These are phyloP conservation scores for Mystacides longicornis DNA, from an alignment of 2,888 invertebrate genomes.

Conservation along the genomic window DNA sequence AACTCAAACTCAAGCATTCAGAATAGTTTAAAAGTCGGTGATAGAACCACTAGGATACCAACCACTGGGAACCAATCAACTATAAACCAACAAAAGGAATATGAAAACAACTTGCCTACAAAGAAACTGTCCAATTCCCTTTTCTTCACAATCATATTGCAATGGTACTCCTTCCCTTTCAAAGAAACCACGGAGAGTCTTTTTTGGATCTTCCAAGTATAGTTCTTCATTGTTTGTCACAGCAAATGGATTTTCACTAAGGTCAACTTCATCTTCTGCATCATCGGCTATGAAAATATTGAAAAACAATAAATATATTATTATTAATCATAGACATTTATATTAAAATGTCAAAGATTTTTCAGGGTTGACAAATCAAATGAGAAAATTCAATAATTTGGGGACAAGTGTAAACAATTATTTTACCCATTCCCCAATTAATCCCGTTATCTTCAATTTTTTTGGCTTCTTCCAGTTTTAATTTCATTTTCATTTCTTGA, in stretches of 20 bases:
- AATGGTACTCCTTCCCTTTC: slow-evolving; percentile 86
- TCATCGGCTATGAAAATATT: slow-evolving; percentile 56
- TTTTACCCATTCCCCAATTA: slow-evolving; percentile 84
- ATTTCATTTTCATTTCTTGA: slow-evolving; percentile 30
- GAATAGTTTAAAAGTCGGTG: background rate
- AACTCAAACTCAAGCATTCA: no score
- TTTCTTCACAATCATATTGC: slow-evolving; percentile 80
- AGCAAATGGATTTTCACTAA: slow-evolving; percentile 78
- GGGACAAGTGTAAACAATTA: no score
- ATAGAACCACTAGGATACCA: no score
- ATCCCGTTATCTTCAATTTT: slow-evolving; percentile 64
- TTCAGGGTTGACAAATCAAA: no score
- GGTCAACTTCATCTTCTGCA: slow-evolving; percentile 77
- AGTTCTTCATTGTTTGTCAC: slow-evolving; percentile 77
- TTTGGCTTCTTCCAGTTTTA: slow-evolving; percentile 44
- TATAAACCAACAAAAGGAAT: background rate
- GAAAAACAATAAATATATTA: slow-evolving; percentile 5
- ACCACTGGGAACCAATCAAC: no score
- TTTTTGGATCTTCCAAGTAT: slow-evolving; percentile 91
- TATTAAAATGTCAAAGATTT: no score
- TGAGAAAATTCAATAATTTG: no score
- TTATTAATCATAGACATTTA: no score
- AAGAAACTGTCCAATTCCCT: slow-evolving; percentile 75
- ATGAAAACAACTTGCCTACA: slow-evolving; percentile 53
- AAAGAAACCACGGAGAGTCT: slow-evolving; percentile 87